Evolutionary conservation across 2,113 vertebrate species (phyloP).

Genomic region (Percina caprodes): DNA sequence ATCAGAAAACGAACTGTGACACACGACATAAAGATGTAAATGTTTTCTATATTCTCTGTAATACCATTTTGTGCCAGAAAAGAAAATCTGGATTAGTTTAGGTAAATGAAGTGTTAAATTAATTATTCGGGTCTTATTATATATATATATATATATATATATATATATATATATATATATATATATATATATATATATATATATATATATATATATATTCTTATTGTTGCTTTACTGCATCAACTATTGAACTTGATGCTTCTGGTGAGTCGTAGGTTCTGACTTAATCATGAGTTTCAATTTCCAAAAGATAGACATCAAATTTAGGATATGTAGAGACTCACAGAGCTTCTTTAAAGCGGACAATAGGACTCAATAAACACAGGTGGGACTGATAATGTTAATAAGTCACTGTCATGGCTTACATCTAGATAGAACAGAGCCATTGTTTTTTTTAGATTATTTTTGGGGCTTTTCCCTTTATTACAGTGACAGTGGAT

Average conservation of each 20-base stretch:
- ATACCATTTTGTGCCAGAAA: neutral
- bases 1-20: neutral
- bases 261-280: neutral
- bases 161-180: no score
- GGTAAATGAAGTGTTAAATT: neutral
- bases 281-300: slow-evolving; percentile 8
- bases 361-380: neutral
- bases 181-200: no score
- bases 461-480: no score
- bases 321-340: neutral
- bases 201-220: no score
- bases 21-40: neutral
- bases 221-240: slow-evolving; percentile 34
- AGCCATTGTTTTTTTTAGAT: no score
- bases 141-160: no score
- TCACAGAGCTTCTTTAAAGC: neutral
- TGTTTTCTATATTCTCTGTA: neutral
- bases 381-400: neutral
- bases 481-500: no score
- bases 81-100: no score
- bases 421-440: neutral
- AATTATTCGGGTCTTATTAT: neutral
- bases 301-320: neutral
- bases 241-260: neutral
- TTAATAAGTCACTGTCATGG: neutral